phyloP scores from a whole-genome alignment of 2,888 invertebrate species.

The Oxystoma pomonae region DNA sequence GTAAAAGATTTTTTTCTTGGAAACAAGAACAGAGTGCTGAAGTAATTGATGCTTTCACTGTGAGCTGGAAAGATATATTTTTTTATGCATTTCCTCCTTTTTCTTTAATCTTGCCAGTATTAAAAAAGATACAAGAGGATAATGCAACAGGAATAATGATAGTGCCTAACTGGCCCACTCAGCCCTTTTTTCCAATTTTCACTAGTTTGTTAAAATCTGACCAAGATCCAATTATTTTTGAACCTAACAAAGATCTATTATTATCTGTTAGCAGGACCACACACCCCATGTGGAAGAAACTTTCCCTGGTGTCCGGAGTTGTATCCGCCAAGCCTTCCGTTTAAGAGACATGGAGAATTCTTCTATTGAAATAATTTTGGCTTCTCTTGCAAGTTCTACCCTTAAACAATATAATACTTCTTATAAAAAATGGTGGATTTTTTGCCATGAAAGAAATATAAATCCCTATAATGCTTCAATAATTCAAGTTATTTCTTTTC shows the following conservation, averaged over 20 bases:
- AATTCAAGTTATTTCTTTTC: conserved; percentile 3
- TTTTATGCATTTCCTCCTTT: conserved; percentile 25
- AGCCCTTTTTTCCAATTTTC: conserved; percentile 3
- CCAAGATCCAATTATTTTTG: not conserved
- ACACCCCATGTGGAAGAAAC: conserved; percentile 10
- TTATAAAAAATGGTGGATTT: conserved; percentile 8
- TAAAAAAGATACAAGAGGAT: conserved; percentile 19
- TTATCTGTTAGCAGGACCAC: conserved; percentile 5
- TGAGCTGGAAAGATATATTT: conserved; percentile 12
- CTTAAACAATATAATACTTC: conserved; percentile 10
- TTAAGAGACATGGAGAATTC: too few species aligned
- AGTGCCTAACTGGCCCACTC: conserved; percentile 12
- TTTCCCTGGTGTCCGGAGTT: conserved; percentile 16
- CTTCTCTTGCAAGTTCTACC: not conserved
- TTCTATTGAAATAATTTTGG: conserved; percentile 8
- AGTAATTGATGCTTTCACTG: conserved; percentile 21
- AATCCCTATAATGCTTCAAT: conserved; percentile 5
- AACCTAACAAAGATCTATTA: conserved; percentile 10
- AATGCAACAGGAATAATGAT: conserved; percentile 16
- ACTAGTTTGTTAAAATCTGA: not conserved
- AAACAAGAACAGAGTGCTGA: conserved; percentile 15
- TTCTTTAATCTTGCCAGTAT: conserved; percentile 12
- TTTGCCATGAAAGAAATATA: conserved; percentile 11
- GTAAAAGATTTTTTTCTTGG: conserved; percentile 8
- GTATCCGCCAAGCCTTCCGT: too few species aligned